Base-by-base conservation (phyloP, 1,140 invertebrate genomes). In the Cotesia chilonis region DNA sequence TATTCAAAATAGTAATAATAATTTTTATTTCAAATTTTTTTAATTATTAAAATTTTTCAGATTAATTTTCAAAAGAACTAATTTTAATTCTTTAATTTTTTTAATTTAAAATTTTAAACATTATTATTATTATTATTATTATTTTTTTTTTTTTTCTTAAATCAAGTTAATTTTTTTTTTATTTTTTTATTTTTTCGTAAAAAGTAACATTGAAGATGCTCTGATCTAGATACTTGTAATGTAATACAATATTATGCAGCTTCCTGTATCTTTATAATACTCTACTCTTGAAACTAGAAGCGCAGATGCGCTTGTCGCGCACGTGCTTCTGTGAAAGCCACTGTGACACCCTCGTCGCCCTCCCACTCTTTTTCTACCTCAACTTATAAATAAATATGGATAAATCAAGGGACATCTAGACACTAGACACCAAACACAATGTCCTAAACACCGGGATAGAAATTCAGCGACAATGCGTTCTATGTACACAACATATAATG, bases 401-500 rank as follows among this genome's bases (percentile, higher is more conserved):
- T 54, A 14, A 35, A 70, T 60, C 52, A n/a, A 36, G n/a, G 17
- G 14, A 41, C 17, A 59, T 37, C 9, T 17, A 36, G 4, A 59
- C 9, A 5, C 14, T 17, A 57, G 9, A 28, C 52, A 7, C 57
- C 55, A 59, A 55, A 67, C 37, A 14, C 59, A 68, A 36, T 60
- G 60, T 60, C 4, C 5, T 54, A n/a, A 7, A 59, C 55, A 38
- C 55, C 68, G 37, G 37, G 38, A 28, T 28, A 28, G 28, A 28
- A 70, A 70, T 70, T 70, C 38, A 6, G 10, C 59, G 60, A 70
- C 68, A 70, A 70, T 70, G 55, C 59, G 28, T 28, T 28, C 28
- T 28, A 28, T 28, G 28, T 28, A 28, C 28, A 28, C 28, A 28
- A 9, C 41, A 47, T 47, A 47, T 55, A 28, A 55, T 55, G 5